Evolutionary conservation across 2,113 vertebrate species (phyloP).

Genomic region (Muntiacus muntjak): DNA sequence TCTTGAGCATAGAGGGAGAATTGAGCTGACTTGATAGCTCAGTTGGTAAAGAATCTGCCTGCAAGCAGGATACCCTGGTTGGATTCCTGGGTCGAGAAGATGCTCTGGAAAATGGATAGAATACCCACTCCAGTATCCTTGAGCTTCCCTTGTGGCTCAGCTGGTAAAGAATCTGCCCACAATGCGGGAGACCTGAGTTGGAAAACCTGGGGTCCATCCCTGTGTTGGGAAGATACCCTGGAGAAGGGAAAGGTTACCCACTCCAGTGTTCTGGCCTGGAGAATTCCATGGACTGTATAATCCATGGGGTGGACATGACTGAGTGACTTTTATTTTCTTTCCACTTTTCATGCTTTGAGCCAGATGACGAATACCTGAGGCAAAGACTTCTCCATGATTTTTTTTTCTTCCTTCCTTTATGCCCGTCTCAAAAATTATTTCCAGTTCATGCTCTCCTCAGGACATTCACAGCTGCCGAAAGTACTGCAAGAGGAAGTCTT

Average conservation of each 20-base stretch:
- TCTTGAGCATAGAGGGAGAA: background rate
- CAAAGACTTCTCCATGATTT: background rate
- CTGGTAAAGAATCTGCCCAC: background rate
- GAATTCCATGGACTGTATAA: background rate
- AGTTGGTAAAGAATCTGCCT: background rate
- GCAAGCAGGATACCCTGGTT: background rate
- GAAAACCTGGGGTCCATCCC: background rate
- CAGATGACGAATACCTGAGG: background rate
- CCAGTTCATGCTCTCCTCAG: background rate
- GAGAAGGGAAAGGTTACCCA: background rate
- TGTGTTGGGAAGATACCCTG: background rate
- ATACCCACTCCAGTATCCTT: background rate
- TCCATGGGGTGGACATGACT: background rate
- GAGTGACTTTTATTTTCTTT: background rate
- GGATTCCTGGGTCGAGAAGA: background rate
- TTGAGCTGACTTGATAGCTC: background rate
- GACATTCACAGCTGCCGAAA: background rate
- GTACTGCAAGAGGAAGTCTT: background rate
- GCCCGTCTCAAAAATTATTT: background rate
- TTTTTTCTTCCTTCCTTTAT: background rate
- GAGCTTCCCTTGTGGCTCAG: background rate
- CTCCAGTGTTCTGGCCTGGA: background rate
- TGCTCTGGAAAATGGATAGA: background rate
- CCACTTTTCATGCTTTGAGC: background rate
- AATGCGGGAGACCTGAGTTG: background rate